These are phyloP conservation scores for Carollia perspicillata DNA, from an alignment of 2,113 vertebrate species.

Conservation along the genomic window DNA sequence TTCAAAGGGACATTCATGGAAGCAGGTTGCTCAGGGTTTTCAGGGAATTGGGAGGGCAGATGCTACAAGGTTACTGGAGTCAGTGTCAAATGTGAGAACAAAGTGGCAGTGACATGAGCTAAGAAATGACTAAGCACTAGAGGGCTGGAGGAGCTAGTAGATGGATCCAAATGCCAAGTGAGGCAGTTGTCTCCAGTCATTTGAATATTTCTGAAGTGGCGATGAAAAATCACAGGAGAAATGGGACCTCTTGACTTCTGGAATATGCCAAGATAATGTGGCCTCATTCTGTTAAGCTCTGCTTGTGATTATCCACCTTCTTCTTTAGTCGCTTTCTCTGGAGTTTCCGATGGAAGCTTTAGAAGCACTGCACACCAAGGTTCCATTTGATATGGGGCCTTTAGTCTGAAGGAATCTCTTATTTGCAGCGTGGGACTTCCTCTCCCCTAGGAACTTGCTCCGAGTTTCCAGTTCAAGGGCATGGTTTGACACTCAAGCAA, in stretches of 20 bases:
- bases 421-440: neutral
- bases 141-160: conserved; percentile 37
- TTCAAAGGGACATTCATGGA: neutral
- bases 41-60: conserved; percentile 65
- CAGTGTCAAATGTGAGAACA: conserved; percentile 64
- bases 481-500: neutral
- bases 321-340: neutral
- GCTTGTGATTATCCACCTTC: neutral
- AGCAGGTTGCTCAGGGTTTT: conserved; percentile 48
- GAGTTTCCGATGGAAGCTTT: neutral
- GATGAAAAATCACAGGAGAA: neutral
- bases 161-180: conserved; percentile 61
- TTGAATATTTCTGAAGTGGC: conserved; percentile 61
- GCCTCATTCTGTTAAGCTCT: neutral
- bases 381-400: neutral
- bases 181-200: conserved; percentile 55
- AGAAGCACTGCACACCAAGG: too few species aligned
- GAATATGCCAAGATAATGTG: neutral
- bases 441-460: neutral
- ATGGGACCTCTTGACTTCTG: neutral
- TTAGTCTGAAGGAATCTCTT: neutral
- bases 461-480: neutral
- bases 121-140: conserved; percentile 66
- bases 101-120: conserved; percentile 58
- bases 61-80: conserved; percentile 64